Base-by-base conservation (phyloP, 2,888 invertebrate genomes). In the Chloromyia formosa region DNA sequence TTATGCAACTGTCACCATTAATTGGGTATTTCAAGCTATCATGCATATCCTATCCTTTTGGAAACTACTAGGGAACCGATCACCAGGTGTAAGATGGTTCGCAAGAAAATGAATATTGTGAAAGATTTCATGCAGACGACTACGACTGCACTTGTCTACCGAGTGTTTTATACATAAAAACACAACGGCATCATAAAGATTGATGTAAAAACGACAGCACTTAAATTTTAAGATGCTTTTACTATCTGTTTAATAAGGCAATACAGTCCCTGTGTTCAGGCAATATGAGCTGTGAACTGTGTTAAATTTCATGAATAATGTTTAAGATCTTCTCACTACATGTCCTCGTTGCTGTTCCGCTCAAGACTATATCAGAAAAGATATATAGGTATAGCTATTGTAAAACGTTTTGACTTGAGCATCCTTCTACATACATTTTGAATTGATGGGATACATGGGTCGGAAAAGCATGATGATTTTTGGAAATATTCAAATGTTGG, bases 171-270 rank as follows among this genome's bases (percentile, higher is more conserved):
- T 53, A 73, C 73, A 64, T 74, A 74, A 74, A 74, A 74, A n/a
- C 40, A 74, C 61, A 74, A 54, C 73, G 64, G 18, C 49, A 54
- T 54, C 73, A 45, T 64, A 74, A 74, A 62, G 49, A 61, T 45
- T 61, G 73, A 64, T 61, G 73, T 74, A 64, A 74, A 45, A 61
- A 74, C 62, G 73, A 61, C 54, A 74, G 73, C 62, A 62, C 64
- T 74, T 53, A 74, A 74, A 62, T 54, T 74, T 74, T 54, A 74
- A 64, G 73, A 40, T 40, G 22, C 62, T 74, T 62, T 74, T 74
- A 74, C 73, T 74, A 62, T 74, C 73, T 74, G 73, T 74, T 74
- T 74, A 74, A 74, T 61, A 73, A 74, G 73, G 62, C 73, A 74
- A 74, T 74, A 64, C 73, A 64, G 62, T 53, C 54, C 62, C 23